These are phyloP conservation scores for Hydrozoanthus tunicans DNA, from an alignment of 64 coral and sea anemone genomes.

Conservation along the genomic window DNA sequence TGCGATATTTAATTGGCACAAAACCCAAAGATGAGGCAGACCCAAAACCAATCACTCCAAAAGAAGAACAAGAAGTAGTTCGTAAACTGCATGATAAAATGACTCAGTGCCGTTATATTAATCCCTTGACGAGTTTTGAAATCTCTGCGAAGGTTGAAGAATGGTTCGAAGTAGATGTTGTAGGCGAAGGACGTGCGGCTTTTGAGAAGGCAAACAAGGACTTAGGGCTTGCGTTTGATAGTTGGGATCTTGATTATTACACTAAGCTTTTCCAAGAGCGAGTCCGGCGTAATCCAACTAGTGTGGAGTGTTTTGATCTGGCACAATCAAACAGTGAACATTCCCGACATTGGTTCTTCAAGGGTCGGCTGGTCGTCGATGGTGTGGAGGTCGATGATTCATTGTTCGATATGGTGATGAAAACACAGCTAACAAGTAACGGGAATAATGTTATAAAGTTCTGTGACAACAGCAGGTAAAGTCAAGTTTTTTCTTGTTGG, in stretches of 20 bases:
- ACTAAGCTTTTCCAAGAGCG: conserved; percentile 79
- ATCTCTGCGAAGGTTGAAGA: conserved; percentile 62
- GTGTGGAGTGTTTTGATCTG: conserved; percentile 98
- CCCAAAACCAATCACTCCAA: conserved; percentile 47
- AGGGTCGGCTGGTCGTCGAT: conserved; percentile 82
- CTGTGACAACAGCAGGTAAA: conserved; percentile 94
- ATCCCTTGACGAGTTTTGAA: conserved; percentile 79
- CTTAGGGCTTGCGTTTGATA: conserved; percentile 90
- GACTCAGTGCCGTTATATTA: conserved; percentile 88
- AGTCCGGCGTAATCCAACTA: conserved; percentile 89
- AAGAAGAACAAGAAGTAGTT: conserved; percentile 81
- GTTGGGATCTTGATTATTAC: conserved; percentile 97
- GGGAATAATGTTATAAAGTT: conserved; percentile 93
- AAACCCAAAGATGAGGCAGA: conserved; percentile 50
- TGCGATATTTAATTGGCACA: conserved; percentile 69
- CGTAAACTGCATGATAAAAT: conserved; percentile 84
- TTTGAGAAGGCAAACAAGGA: conserved; percentile 87
- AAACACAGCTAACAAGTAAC: conserved; percentile 81
- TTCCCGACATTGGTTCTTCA: conserved; percentile 97
- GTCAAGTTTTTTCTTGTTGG: neutral
- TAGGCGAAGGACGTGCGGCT: conserved; percentile 59
- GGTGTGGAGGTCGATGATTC: conserved; percentile 80
- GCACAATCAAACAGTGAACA: conserved; percentile 98
- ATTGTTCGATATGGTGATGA: conserved; percentile 92
- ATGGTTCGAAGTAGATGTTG: conserved; percentile 84